Conservation (phyloP, 2,888 invertebrate species). For the Nomada lathburiana region DNA sequence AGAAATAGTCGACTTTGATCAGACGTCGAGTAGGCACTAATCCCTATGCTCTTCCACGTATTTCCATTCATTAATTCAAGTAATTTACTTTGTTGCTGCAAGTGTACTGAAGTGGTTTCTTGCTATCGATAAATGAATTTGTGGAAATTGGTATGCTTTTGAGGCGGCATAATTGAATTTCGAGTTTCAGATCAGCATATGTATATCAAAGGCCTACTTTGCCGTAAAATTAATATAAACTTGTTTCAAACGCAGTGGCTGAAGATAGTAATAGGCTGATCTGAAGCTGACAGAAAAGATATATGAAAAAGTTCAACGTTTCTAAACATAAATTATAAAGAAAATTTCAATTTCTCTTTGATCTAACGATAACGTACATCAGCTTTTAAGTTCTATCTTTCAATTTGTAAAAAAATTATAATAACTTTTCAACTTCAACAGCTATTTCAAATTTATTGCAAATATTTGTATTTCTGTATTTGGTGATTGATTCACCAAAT, state of each 20-base stretch:
- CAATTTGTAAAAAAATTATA: too few relatives aligned
- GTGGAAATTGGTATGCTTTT: background rate
- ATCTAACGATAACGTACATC: too few relatives aligned
- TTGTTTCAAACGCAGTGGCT: background rate
- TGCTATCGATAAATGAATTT: conserved; percentile 20
- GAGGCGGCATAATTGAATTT: conserved; percentile 13
- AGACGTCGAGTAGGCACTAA: background rate
- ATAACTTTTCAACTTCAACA: too few relatives aligned
- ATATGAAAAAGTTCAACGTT: too few relatives aligned
- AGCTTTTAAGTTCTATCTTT: too few relatives aligned
- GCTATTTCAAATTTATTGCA: too few relatives aligned
- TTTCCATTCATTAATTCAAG: conserved; percentile 16
- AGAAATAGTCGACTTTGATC: conserved; percentile 5
- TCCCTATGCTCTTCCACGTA: background rate
- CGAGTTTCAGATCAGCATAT: background rate
- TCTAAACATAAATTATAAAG: too few relatives aligned
- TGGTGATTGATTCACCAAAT: too few relatives aligned
- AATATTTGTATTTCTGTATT: too few relatives aligned
- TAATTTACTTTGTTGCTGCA: conserved; percentile 7
- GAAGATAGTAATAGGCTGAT: too few relatives aligned
- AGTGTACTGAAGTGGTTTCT: background rate
- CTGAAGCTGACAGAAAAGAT: too few relatives aligned
- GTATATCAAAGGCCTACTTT: conserved; percentile 12
- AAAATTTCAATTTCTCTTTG: too few relatives aligned
- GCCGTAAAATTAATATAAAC: background rate